A percentile compares a stretch with the other conserved stretches of the same genome.
Conservation (phyloP, 2,113 vertebrate species). For the Crotalus horridus region DNA sequence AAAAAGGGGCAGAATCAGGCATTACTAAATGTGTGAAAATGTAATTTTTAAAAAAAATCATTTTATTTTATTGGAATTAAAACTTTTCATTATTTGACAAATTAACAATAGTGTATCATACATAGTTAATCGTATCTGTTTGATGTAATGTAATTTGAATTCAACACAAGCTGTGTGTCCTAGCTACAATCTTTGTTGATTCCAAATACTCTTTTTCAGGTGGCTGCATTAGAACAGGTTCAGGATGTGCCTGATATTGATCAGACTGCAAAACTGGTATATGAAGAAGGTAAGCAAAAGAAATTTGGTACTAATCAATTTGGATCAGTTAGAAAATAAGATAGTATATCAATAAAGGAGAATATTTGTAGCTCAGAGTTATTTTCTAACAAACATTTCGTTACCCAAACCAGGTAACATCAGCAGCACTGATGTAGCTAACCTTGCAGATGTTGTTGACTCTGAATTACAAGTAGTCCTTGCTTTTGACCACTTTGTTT, state of each 20-base stretch:
- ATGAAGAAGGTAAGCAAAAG: constrained; percentile 88
- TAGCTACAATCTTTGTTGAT: neutral
- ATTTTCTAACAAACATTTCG: neutral
- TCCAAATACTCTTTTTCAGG: constrained; percentile 68
- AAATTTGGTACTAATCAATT: neutral
- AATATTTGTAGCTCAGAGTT: neutral
- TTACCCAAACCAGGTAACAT: neutral
- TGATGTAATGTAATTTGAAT: neutral
- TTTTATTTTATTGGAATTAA: neutral
- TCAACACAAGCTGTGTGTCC: neutral
- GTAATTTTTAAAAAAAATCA: neutral
- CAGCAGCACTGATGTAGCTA: neutral
- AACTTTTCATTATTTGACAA: neutral
- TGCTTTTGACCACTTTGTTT: neutral
- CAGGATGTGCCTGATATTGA: constrained; percentile 68
- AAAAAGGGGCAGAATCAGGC: neutral
- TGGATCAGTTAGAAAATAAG: neutral
- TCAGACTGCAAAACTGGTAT: constrained; percentile 88
- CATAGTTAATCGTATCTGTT: neutral
- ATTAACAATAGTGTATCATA: neutral
- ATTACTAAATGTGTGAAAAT: neutral
- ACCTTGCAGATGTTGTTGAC: neutral
- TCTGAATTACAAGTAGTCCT: neutral
- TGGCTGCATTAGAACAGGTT: constrained; percentile 73
- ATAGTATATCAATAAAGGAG: neutral